A percentile compares a stretch with the other conserved stretches of the same genome.
phyloP scores from a whole-genome alignment of 37 sponge, comb jelly and placozoan genomes.

The Mnemiopsis leidyi region DNA sequence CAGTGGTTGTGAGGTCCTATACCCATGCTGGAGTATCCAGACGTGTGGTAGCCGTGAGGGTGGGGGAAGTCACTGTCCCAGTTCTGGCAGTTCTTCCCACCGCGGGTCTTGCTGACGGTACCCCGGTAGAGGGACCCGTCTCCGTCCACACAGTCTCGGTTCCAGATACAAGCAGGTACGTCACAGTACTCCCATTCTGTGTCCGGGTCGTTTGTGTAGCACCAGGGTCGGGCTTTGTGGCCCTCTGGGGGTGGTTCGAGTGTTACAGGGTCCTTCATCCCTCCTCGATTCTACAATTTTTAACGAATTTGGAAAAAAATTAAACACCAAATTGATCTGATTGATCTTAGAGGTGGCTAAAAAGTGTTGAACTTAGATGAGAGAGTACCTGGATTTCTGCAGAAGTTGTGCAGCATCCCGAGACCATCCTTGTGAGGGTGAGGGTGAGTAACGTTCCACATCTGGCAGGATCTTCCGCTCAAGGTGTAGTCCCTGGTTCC shows the following conservation, averaged over 20 bases:
- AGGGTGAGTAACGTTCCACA: not conserved
- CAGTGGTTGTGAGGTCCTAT: conserved; percentile 9
- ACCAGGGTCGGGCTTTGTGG: not conserved
- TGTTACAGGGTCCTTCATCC: too few relatives aligned
- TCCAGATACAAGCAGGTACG: not conserved
- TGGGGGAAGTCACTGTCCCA: conserved; percentile 42
- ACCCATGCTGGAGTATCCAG: not conserved
- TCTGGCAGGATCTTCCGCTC: not conserved
- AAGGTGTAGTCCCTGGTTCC: conserved; percentile 25
- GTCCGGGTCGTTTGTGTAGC: conserved; percentile 31
- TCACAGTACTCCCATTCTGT: conserved; percentile 48
- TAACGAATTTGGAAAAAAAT: too few relatives aligned
- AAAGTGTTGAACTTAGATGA: too few relatives aligned
- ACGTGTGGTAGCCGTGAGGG: not conserved
- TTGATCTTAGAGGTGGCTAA: too few relatives aligned
- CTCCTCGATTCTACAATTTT: too few relatives aligned
- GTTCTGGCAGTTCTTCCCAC: not conserved
- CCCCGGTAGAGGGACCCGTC: conserved; percentile 21
- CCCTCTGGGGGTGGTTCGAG: not conserved
- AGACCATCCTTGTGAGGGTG: not conserved
- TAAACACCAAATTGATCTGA: too few relatives aligned
- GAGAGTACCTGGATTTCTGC: conserved; percentile 20
- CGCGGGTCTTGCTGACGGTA: not conserved
- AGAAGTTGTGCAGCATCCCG: not conserved
- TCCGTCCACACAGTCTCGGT: not conserved